Base-by-base conservation (phyloP, 2,797 vertebrate genomes). In the Coilia nasus region DNA sequence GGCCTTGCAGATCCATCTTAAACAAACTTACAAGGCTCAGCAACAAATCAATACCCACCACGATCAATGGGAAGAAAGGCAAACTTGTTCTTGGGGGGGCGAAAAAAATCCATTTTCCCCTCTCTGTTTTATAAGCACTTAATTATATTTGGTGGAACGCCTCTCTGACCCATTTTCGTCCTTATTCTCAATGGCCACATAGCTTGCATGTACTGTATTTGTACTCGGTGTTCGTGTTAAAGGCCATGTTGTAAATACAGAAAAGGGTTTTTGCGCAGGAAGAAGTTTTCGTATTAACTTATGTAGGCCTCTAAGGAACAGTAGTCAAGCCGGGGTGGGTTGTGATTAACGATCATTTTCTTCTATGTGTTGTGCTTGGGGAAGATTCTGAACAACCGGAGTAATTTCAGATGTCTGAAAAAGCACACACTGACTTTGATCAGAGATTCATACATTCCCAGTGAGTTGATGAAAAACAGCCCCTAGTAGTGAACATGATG, bases 21-120 rank as follows among this genome's bases (percentile, higher is more conserved):
- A 92, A 92, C 91, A 91, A 92, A 92, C 92, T 88, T 89, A 88
- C 88, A 85, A 82, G 89, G 91, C 91, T 90, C 89, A 88, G 91
- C 85, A 89, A 91, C 90, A 90, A 89, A 93, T 93, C 91, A 91
- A 92, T 92, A 90, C 78, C 23, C 84, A 75, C 86, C 54, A 28
- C 83, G 83, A 89, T 93, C 90, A 84, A 92, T 93, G 75, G 83
- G 89, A 89, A 87, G 88, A 88, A 85, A 89, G 89, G 84, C 88
- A 83, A 88, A 89, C 87, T 88, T 90, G 83, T 89, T 91, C 90
- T 88, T 81, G 84, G 44, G 88, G 89, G 87, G 87, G 50, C 50
- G 14, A 90, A 59, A 85, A 90, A 91, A 91, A 92, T 90, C 90
- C 75, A 88, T 91, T 87, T 89, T 88, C 84, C 87, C 87, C 86